Conservation (phyloP, 2,113 vertebrate genomes). For the Neodontobutis hainanensis region DNA sequence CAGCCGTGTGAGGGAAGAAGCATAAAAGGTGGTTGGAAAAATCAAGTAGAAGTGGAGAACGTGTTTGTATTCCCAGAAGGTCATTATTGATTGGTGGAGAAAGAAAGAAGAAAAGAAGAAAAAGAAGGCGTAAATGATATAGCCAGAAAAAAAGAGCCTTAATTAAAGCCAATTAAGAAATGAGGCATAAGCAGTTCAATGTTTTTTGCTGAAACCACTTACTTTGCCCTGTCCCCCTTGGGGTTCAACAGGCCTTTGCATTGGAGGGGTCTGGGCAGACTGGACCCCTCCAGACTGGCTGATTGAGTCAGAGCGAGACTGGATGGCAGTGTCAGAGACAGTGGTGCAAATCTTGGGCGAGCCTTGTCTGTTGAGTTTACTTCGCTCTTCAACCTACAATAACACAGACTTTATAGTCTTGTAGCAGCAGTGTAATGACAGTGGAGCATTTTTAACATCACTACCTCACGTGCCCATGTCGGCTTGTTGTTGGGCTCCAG, state of each 20-base stretch:
- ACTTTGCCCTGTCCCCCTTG: conserved; percentile 94
- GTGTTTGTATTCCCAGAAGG: conserved; percentile 26
- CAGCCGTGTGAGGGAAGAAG: conserved; percentile 43
- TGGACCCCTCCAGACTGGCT: conserved; percentile 77
- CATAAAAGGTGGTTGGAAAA: conserved; percentile 24
- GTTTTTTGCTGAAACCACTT: conserved; percentile 19
- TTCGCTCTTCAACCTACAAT: conserved; percentile 88
- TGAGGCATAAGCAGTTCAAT: conserved; percentile 1
- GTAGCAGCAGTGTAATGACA: background rate
- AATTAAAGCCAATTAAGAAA: conserved; percentile 33
- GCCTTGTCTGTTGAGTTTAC: conserved; percentile 88
- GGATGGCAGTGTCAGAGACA: conserved; percentile 82
- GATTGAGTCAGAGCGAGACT: conserved; percentile 82
- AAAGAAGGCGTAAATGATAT: conserved; percentile 37
- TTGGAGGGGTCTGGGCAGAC: conserved; percentile 88
- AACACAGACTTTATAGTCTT: background rate
- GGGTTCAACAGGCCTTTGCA: conserved; percentile 91
- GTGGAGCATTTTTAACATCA: background rate
- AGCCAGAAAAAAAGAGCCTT: conserved; percentile 1
- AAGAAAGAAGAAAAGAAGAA: conserved; percentile 20
- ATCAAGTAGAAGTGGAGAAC: conserved; percentile 28
- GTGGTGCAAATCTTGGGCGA: conserved; percentile 87
- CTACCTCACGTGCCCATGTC: conserved; percentile 90
- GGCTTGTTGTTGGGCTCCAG: conserved; percentile 87
- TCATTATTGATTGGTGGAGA: conserved; percentile 16